These are phyloP conservation scores for Bhutanitis thaidina DNA, from an alignment of 2,888 invertebrate species.

Conservation along the genomic window DNA sequence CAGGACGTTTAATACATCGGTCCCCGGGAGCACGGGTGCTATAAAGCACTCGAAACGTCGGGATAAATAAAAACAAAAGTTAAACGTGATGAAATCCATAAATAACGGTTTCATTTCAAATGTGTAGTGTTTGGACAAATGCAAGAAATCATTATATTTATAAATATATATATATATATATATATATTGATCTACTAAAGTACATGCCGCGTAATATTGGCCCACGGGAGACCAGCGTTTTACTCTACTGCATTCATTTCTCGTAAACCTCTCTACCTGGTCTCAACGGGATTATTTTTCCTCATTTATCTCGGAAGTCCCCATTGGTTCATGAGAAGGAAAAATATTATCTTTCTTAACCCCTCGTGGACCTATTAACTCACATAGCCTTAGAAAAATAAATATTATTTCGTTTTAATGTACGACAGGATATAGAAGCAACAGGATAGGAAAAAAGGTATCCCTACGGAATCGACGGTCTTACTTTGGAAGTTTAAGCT, in stretches of 20 bases:
- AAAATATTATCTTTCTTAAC: conserved; percentile 18
- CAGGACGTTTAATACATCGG: no score
- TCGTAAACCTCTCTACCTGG: conserved; percentile 18
- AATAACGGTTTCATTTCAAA: no score
- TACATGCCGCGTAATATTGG: neutral
- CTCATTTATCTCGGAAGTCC: conserved; percentile 15
- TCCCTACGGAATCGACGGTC: conserved; percentile 2
- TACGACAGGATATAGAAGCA: conserved; percentile 4
- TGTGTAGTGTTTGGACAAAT: no score
- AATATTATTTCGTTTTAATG: conserved; percentile 18
- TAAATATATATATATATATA: no score
- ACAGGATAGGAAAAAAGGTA: neutral
- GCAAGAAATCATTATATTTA: no score
- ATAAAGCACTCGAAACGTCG: no score
- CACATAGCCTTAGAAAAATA: conserved; percentile 14
- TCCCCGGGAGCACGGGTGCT: no score
- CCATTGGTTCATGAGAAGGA: conserved; percentile 17
- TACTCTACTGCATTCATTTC: conserved; percentile 9
- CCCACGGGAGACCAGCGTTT: neutral
- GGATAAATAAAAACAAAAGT: no score
- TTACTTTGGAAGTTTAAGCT: neutral
- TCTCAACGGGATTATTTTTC: conserved; percentile 21
- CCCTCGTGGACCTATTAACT: conserved; percentile 17
- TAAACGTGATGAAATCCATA: no score
- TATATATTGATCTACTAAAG: conserved; percentile 1